Percentiles rank a stretch among this genome's conserved stretches.
Evolutionary conservation across 2,797 vertebrate genomes (phyloP).

Genomic region (Pterois miles): DNA sequence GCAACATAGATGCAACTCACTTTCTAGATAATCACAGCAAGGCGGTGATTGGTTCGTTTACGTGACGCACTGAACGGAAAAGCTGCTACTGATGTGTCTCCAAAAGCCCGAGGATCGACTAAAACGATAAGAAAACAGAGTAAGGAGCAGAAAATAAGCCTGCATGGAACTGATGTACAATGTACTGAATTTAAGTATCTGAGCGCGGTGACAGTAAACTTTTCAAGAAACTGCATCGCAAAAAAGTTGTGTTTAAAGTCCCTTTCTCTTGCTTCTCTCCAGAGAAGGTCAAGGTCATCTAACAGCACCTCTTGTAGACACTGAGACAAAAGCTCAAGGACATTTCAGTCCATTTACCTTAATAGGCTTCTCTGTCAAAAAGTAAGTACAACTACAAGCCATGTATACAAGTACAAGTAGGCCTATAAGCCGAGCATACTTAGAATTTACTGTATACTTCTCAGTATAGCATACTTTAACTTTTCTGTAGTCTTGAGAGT

Average conservation of each 20-base stretch:
- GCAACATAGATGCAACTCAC: conserved; percentile 58
- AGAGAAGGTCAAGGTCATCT: conserved; percentile 5
- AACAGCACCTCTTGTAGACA: not conserved
- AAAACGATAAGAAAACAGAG: not conserved
- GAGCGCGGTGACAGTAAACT: not conserved
- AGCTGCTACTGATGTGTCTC: not conserved
- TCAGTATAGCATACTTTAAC: too few species aligned
- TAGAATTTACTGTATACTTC: too few species aligned
- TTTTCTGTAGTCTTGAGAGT: too few species aligned
- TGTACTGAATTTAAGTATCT: not conserved
- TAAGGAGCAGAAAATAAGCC: not conserved
- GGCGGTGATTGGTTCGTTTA: conserved; percentile 63
- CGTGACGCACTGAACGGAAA: conserved; percentile 45
- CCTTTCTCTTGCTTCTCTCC: not conserved
- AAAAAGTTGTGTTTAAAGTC: not conserved
- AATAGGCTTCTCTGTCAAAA: too few species aligned
- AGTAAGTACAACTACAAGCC: too few species aligned
- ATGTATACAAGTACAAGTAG: too few species aligned
- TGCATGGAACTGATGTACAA: not conserved
- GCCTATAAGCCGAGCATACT: too few species aligned
- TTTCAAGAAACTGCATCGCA: not conserved
- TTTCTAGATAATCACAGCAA: conserved; percentile 59
- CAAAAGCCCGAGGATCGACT: not conserved
- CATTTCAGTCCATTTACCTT: not conserved
- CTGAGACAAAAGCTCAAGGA: not conserved